These are phyloP conservation scores for Gryllus bimaculatus DNA, from an alignment of 1,140 invertebrate genomes.

Conservation along the genomic window DNA sequence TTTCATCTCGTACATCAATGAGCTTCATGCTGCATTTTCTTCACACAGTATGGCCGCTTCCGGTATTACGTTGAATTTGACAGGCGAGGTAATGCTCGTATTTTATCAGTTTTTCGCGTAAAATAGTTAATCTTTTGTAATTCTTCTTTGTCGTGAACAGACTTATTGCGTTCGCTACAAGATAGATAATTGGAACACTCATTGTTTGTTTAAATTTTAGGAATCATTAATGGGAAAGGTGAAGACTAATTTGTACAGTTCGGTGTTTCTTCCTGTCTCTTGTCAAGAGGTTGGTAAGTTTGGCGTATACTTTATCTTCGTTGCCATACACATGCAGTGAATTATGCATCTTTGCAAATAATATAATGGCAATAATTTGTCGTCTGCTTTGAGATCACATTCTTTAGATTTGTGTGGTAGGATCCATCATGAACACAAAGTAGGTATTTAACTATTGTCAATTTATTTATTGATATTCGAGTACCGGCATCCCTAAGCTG, in stretches of 20 bases:
- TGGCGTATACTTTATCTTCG: not conserved
- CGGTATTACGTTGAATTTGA: not conserved
- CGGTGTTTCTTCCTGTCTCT: not conserved
- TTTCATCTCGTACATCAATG: not conserved
- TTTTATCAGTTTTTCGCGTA: not conserved
- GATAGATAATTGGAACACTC: too few relatives aligned
- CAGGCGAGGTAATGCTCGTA: not conserved
- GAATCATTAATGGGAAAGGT: not conserved
- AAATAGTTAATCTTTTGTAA: not conserved
- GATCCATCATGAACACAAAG: too few relatives aligned
- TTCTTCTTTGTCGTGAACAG: too few relatives aligned
- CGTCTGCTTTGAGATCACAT: too few relatives aligned
- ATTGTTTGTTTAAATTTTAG: not conserved
- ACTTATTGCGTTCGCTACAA: too few relatives aligned
- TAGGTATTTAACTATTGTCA: too few relatives aligned
- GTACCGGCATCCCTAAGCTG: too few relatives aligned
- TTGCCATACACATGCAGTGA: too few relatives aligned
- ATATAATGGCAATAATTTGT: too few relatives aligned
- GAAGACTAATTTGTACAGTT: not conserved
- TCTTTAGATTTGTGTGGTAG: too few relatives aligned
- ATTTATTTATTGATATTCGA: too few relatives aligned
- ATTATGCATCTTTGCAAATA: too few relatives aligned
- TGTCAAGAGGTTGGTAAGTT: slow-evolving; percentile 4
- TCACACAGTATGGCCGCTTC: not conserved
- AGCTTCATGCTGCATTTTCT: not conserved